Percentiles rank a stretch among this genome's conserved stretches.
Evolutionary conservation across 2,113 vertebrate genomes (phyloP).

Genomic region (Psilopsiagon aymara): DNA sequence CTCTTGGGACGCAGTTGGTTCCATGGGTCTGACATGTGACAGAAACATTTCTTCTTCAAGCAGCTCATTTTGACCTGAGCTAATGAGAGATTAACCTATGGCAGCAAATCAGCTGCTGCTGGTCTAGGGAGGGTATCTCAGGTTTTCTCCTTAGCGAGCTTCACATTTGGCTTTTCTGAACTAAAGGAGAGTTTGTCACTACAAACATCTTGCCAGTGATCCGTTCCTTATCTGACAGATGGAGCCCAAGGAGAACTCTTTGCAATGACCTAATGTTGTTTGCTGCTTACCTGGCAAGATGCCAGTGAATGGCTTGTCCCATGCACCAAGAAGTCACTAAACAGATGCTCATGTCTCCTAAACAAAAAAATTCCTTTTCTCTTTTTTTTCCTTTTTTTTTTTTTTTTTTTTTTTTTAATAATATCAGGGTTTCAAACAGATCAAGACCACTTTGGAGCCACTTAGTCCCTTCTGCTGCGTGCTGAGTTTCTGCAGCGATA

Average conservation of each 20-base stretch:
- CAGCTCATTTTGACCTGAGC: slow-evolving; percentile 27
- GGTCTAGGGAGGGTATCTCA: neutral
- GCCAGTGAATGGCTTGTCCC: slow-evolving; percentile 9
- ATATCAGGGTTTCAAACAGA: neutral
- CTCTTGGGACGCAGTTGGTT: neutral
- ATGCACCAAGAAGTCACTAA: neutral
- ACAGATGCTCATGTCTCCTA: neutral
- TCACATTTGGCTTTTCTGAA: slow-evolving; percentile 44
- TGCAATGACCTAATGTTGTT: slow-evolving; percentile 46
- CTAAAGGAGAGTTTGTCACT: slow-evolving; percentile 33
- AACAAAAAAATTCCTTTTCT: neutral
- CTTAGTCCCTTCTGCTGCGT: neutral
- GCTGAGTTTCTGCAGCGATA: neutral
- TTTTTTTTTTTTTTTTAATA: neutral
- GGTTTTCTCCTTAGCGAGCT: neutral
- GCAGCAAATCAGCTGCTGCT: neutral
- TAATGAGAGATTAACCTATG: neutral
- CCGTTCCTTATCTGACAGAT: slow-evolving; percentile 57
- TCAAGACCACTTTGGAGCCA: neutral
- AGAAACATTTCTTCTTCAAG: neutral
- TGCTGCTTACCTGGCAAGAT: slow-evolving; percentile 25
- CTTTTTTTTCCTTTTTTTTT: neutral
- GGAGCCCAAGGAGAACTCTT: slow-evolving; percentile 50
- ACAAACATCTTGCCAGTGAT: slow-evolving; percentile 43
- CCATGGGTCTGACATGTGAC: slow-evolving; percentile 6